Evolutionary conservation across 2,888 invertebrate genomes (phyloP), one percentile per base, ranked within the genome.

Genomic region (Desoria tigrina): DNA sequence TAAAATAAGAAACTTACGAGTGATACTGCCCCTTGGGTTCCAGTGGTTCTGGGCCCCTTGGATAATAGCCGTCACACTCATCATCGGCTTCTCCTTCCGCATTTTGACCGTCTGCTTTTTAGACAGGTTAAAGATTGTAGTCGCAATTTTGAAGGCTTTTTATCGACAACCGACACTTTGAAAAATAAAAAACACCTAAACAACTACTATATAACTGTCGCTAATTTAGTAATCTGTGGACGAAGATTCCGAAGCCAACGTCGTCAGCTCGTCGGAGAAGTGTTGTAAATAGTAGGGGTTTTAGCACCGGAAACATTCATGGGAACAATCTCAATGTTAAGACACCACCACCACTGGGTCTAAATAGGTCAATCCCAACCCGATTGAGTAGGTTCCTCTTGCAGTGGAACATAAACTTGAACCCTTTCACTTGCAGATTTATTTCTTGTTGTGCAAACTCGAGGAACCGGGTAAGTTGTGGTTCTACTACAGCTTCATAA

Each of bases 81-180:
- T 89, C 84, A 90, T 90, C 78, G 90, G 90, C 81, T 90, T 90
- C 82, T 90, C 90, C 83, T 90, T 90, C 84, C 90, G 90, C 86
- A 90, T 87, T 88, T 89, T 86, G 64, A 28, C 57, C 21, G 57
- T 32, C 32, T 57, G 57, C 24, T 57, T 57, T 42, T 57, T 57
- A 26, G 24, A 18, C 24, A 57, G 57, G 57, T 57, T 57, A 57
- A 57, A 57, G 6, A 57, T 39, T 39, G 28, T 57, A 18, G 57
- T 24, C 32, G 57, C 57, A 57, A 57, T 57, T 57, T 57, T 57
- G 55, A 28, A 14, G 23, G 3, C 24, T 7, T 55, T 55, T 4
- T 51, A 18, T 51, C 45, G 7, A 4, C 45, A 23, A 45, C 18
- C 45, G 45, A 45, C 32, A 4, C 4, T 7, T 32, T 32, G 11